Conservation (phyloP, 2,888 invertebrate species). For the Stenolophus ochropezus region DNA sequence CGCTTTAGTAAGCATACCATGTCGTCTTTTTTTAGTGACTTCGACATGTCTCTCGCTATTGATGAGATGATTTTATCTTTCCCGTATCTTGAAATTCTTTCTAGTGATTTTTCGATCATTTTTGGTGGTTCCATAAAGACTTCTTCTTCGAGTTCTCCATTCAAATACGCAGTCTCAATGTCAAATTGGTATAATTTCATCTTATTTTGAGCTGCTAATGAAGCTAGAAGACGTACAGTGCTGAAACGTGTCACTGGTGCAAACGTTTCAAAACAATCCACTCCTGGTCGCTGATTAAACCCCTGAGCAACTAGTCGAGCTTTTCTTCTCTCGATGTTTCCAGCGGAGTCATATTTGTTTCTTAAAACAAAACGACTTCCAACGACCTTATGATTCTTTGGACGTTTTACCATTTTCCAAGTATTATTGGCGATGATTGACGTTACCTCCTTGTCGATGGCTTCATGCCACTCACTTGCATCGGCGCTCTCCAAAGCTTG, state of each 20-base stretch:
- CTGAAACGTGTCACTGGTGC: conserved; percentile 60
- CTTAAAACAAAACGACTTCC: conserved; percentile 60
- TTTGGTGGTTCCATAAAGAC: conserved; percentile 49
- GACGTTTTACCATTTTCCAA: conserved; percentile 63
- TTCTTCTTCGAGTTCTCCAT: conserved; percentile 26
- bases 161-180: conserved; percentile 26
- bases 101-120: conserved; percentile 46
- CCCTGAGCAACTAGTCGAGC: conserved; percentile 61
- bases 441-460: conserved; percentile 60
- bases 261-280: conserved; percentile 61
- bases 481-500: conserved; percentile 45
- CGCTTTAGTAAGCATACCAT: too few relatives aligned
- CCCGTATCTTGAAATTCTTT: conserved; percentile 16
- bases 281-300: conserved; percentile 58
- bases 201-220: conserved; percentile 61
- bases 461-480: conserved; percentile 61
- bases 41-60: too few relatives aligned
- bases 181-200: conserved; percentile 64
- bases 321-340: conserved; percentile 59
- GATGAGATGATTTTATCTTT: not conserved
- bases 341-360: conserved; percentile 59
- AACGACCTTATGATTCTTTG: conserved; percentile 55
- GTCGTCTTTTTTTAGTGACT: too few relatives aligned
- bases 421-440: conserved; percentile 63
- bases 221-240: conserved; percentile 63